Evolutionary conservation across 2,888 invertebrate genomes (phyloP).

Genomic region (Coenonympha glycerion): DNA sequence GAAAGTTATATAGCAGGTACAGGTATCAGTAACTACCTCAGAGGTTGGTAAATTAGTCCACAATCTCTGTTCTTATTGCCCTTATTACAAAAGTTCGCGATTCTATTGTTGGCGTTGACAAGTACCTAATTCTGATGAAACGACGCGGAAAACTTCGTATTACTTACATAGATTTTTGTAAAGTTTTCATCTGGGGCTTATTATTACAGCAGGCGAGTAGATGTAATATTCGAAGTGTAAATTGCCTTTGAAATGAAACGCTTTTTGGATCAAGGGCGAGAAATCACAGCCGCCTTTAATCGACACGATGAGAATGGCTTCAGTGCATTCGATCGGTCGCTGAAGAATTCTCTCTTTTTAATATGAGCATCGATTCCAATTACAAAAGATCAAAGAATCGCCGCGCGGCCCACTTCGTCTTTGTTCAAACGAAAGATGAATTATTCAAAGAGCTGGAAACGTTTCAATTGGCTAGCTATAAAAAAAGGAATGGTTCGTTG

Average conservation of each 20-base stretch:
- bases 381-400: constrained; percentile 77
- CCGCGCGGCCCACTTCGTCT: constrained; percentile 74
- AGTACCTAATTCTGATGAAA: constrained; percentile 48
- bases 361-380: constrained; percentile 77
- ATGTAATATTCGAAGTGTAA: background rate
- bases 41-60: constrained; percentile 40
- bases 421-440: constrained; percentile 77
- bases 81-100: constrained; percentile 67
- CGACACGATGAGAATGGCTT: constrained; percentile 68
- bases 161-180: background rate
- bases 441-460: constrained; percentile 76
- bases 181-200: no score
- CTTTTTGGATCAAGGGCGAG: constrained; percentile 34
- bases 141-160: background rate
- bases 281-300: constrained; percentile 63
- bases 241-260: constrained; percentile 27
- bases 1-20: no score
- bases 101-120: constrained; percentile 69
- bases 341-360: constrained; percentile 73
- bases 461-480: constrained; percentile 76
- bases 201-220: no score
- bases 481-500: constrained; percentile 75
- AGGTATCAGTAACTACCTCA: no score
- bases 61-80: constrained; percentile 50
- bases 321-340: constrained; percentile 70